phyloP scores from a whole-genome alignment of 2,113 vertebrate species.

The Telmatochromis brachygnathus region DNA sequence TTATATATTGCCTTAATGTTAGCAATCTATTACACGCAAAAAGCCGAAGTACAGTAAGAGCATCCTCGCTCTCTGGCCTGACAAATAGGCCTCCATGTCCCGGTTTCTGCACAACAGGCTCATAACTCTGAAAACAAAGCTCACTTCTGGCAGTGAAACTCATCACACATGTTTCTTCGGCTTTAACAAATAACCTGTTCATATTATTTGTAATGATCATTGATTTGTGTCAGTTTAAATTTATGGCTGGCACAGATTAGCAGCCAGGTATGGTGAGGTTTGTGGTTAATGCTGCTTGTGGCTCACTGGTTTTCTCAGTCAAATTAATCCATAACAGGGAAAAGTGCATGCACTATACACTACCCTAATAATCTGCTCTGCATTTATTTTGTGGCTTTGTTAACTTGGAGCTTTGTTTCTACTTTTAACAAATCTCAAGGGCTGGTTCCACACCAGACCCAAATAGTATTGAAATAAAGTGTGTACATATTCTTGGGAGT shows the following conservation, averaged over 20 bases:
- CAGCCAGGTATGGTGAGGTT: neutral
- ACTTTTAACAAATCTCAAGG: neutral
- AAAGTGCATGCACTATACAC: neutral
- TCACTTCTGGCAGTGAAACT: neutral
- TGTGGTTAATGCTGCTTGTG: neutral
- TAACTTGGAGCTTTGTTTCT: neutral
- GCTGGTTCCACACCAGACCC: neutral
- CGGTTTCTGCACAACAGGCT: neutral
- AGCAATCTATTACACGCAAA: slow-evolving; percentile 17
- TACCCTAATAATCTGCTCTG: neutral
- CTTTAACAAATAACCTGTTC: slow-evolving; percentile 25
- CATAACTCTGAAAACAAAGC: slow-evolving; percentile 23
- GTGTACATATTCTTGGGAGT: neutral
- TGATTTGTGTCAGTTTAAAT: slow-evolving; percentile 16
- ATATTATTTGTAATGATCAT: neutral
- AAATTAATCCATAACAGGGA: neutral
- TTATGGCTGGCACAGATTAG: neutral
- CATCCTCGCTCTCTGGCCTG: neutral
- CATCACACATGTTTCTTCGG: neutral
- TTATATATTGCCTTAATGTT: slow-evolving; percentile 27
- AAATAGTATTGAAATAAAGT: neutral
- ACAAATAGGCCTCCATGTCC: slow-evolving; percentile 19
- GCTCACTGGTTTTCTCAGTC: neutral
- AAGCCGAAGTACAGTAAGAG: neutral
- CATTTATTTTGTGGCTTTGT: neutral